phyloP scores from a whole-genome alignment of 2,888 invertebrate genomes.

The Spialia ferax region DNA sequence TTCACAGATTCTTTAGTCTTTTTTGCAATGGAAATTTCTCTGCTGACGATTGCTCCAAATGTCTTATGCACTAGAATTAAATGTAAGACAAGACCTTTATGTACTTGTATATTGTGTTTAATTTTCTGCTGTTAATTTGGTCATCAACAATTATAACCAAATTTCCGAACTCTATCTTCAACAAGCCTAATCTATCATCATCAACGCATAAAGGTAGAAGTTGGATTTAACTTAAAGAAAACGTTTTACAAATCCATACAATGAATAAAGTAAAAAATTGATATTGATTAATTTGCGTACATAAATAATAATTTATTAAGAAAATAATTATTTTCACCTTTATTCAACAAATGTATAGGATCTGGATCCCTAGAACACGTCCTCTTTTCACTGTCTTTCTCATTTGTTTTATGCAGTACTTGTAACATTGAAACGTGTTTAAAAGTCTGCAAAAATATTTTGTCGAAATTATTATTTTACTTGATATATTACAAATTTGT shows the following conservation, averaged over 20 bases:
- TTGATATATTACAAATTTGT: no score
- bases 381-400: constrained; percentile 16
- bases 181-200: no score
- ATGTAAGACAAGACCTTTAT: no score
- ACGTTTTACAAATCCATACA: background rate
- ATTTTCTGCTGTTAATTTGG: no score
- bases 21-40: constrained; percentile 65
- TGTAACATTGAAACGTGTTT: constrained; percentile 72
- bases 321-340: constrained; percentile 58
- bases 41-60: constrained; percentile 69
- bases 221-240: background rate
- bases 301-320: background rate
- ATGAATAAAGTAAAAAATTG: background rate
- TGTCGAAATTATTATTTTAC: no score
- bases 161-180: no score
- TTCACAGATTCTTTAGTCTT: constrained; percentile 50
- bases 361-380: constrained; percentile 54
- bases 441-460: constrained; percentile 62
- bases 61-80: constrained; percentile 64
- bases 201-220: background rate
- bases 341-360: constrained; percentile 67
- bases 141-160: no score
- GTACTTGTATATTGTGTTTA: no score
- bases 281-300: no score
- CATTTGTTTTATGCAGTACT: constrained; percentile 78